Conservation (phyloP, 2,888 invertebrate species). For the Tipula confusa region DNA sequence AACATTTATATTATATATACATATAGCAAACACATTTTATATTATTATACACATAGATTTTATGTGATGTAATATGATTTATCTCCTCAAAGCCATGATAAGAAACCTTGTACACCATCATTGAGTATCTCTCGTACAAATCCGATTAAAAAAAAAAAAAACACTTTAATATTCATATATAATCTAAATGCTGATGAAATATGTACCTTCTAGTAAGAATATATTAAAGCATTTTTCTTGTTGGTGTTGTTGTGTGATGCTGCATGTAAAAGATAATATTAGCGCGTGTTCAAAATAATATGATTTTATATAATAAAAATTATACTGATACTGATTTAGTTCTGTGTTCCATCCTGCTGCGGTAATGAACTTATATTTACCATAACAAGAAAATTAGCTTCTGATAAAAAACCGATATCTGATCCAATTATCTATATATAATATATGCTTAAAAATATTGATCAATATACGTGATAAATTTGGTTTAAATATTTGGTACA, state of each 20-base stretch:
- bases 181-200: conserved; percentile 20
- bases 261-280: not conserved
- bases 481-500: not conserved
- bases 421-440: not conserved
- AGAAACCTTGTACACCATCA: not conserved
- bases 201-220: conserved; percentile 20
- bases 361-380: not conserved
- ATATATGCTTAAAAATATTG: no score
- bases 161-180: conserved; percentile 12
- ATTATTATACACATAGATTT: not conserved
- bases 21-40: not conserved
- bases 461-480: no score
- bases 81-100: not conserved
- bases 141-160: not conserved
- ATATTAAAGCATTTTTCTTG: not conserved
- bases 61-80: conserved; percentile 12
- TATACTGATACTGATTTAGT: not conserved
- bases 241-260: not conserved
- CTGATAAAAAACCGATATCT: not conserved
- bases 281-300: not conserved
- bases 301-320: not conserved
- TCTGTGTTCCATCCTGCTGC: not conserved
- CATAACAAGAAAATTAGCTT: no score
- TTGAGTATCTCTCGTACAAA: not conserved
- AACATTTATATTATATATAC: not conserved